Evolutionary conservation across 1,140 invertebrate genomes (phyloP), one percentile per base, ranked within the genome.

Genomic region (Piezodorus guildinii): DNA sequence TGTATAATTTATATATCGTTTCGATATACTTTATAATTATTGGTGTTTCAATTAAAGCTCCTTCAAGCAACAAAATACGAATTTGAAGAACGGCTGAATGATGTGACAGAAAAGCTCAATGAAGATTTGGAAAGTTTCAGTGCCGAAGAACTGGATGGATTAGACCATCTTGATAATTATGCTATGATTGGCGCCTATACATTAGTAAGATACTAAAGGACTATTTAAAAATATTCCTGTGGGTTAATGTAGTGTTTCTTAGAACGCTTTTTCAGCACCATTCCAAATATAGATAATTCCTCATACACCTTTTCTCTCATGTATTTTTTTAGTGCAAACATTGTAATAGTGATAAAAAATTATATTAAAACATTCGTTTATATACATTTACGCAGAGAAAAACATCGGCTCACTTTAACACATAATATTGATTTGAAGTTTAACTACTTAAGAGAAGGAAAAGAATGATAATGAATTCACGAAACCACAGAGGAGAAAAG

Each of bases 41-140:
- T 39, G 12, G 12, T 8, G 12, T 39, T 39, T 39, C 27, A 54
- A 21, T 60, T 60, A 19, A 43, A 68, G 66, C 44, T 86, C 66
- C 85, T 85, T 71, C 90, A 94, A 76, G 80, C 83, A 34, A 84
- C 83, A 51, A 92, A 91, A 76, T 85, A 81, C 60, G 81, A 86
- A 62, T 85, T 91, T 70, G 90, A 94, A 76, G 87, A 91, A 69
- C 78, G 80, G 65, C 70, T 94, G 44, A 77, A 84, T 62, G 76
- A 78, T 52, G 82, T 82, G 69, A 83, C 86, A 15, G 80, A 82
- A 49, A 80, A 82, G 70, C 77, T 94, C 2, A 84, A 84, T 69
- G 74, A 77, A 23, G 81, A 87, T 69, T 78, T 91, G 60, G 75
- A 83, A 65, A 84, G 85, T 67, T 78, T 92, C 70, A 77, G 62